Evolutionary conservation across 2,888 invertebrate species (phyloP).

Genomic region (Platycheirus rosarum): DNA sequence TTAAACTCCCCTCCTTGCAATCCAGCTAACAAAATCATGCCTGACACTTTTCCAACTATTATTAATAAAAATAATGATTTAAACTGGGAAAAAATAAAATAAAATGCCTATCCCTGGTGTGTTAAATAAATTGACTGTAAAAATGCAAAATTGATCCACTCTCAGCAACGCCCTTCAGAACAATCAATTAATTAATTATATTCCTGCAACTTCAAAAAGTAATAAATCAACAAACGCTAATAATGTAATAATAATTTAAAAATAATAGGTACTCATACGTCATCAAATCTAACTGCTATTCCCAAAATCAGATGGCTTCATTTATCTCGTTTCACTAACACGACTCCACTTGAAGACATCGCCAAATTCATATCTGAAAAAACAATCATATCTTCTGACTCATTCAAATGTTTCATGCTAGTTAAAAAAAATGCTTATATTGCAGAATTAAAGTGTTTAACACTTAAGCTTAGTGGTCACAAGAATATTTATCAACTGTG

Average conservation of each 20-base stretch:
- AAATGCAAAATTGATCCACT: neutral
- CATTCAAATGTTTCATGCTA: slow-evolving; percentile 10
- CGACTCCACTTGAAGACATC: neutral
- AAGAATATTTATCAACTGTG: slow-evolving; percentile 17
- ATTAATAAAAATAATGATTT: slow-evolving; percentile 5
- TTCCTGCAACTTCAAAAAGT: slow-evolving; percentile 2
- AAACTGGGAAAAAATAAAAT: neutral
- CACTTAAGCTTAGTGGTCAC: slow-evolving; percentile 6
- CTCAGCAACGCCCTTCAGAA: slow-evolving; percentile 2
- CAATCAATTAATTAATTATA: neutral
- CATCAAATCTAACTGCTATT: slow-evolving; percentile 4
- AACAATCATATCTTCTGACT: neutral
- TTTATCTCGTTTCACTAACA: slow-evolving; percentile 7
- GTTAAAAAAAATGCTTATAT: slow-evolving; percentile 5
- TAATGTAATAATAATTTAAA: too few species aligned
- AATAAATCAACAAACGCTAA: neutral
- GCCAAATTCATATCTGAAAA: neutral
- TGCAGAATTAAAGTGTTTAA: neutral
- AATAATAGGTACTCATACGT: slow-evolving; percentile 1
- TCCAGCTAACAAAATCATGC: slow-evolving; percentile 2
- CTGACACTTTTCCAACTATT: neutral
- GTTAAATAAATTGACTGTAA: neutral
- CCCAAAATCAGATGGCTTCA: slow-evolving; percentile 7
- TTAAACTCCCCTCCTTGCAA: slow-evolving; percentile 2
- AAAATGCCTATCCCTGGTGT: slow-evolving; percentile 4